A percentile compares a stretch with the other conserved stretches of the same genome.
phyloP scores from a whole-genome alignment of 2,888 invertebrate species.

The Sarcophaga variegata region DNA sequence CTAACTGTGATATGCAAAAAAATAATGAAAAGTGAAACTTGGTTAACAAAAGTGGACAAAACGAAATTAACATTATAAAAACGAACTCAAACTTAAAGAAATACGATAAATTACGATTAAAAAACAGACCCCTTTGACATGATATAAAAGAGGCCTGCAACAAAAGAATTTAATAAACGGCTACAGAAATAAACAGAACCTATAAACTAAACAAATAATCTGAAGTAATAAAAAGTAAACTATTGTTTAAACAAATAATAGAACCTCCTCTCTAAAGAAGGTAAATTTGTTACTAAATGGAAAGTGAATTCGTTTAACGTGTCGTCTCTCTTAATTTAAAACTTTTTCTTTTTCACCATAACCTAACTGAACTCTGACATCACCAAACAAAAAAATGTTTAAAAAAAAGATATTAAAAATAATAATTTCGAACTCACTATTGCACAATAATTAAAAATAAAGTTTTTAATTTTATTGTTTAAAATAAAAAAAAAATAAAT shows the following conservation, averaged over 20 bases:
- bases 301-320: slow-evolving; percentile 46
- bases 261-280: slow-evolving; percentile 37
- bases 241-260: slow-evolving; percentile 34
- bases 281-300: slow-evolving; percentile 40
- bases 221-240: slow-evolving; percentile 30
- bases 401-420: not conserved
- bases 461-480: not conserved
- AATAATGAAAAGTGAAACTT: slow-evolving; percentile 60
- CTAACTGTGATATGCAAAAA: not conserved
- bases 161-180: slow-evolving; percentile 33
- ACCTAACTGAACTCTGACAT: slow-evolving; percentile 30
- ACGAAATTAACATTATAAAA: slow-evolving; percentile 64
- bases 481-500: not conserved
- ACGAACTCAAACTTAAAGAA: not conserved
- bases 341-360: slow-evolving; percentile 14
- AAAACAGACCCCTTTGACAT: not conserved
- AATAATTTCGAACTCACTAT: not conserved
- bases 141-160: not conserved
- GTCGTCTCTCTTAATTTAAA: not conserved
- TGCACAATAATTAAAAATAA: slow-evolving; percentile 43
- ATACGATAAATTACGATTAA: not conserved
- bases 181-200: slow-evolving; percentile 2
- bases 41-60: slow-evolving; percentile 27
- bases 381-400: slow-evolving; percentile 21
- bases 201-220: slow-evolving; percentile 2